phyloP scores from a whole-genome alignment of 2,113 vertebrate genomes.

The Tringa solitaria region DNA sequence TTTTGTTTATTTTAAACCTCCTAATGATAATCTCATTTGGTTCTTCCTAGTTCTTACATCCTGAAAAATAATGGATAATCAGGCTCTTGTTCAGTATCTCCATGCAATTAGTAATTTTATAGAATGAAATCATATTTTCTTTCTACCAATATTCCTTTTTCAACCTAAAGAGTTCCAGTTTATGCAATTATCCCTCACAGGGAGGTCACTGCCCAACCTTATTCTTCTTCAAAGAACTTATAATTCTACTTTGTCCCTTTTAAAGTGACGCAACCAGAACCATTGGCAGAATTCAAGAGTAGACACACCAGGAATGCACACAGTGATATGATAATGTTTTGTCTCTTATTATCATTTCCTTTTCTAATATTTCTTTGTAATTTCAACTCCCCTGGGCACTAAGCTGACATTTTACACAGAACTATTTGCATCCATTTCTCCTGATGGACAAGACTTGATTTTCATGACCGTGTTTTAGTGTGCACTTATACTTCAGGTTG shows the following conservation, averaged over 20 bases:
- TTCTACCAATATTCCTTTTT: not conserved
- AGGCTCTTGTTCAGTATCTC: not conserved
- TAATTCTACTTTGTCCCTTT: not conserved
- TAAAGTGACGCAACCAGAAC: not conserved
- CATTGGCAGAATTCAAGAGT: not conserved
- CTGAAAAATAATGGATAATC: conserved; percentile 18
- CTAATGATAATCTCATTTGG: conserved; percentile 29
- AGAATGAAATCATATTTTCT: not conserved
- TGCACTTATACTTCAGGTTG: not conserved
- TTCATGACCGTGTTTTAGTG: not conserved
- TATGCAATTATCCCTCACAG: not conserved
- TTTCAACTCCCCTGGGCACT: not conserved
- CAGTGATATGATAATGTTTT: not conserved
- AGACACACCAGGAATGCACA: not conserved
- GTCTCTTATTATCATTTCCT: not conserved
- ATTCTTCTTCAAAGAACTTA: not conserved
- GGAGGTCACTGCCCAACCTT: not conserved
- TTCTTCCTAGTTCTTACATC: not conserved
- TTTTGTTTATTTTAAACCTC: conserved; percentile 24
- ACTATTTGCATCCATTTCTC: not conserved
- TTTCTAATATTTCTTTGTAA: not conserved
- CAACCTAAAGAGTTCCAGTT: not conserved
- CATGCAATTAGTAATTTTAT: not conserved
- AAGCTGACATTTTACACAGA: not conserved
- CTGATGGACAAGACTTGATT: not conserved